Conservation (phyloP, 2,888 invertebrate species). For the Micropterix aruncella region DNA sequence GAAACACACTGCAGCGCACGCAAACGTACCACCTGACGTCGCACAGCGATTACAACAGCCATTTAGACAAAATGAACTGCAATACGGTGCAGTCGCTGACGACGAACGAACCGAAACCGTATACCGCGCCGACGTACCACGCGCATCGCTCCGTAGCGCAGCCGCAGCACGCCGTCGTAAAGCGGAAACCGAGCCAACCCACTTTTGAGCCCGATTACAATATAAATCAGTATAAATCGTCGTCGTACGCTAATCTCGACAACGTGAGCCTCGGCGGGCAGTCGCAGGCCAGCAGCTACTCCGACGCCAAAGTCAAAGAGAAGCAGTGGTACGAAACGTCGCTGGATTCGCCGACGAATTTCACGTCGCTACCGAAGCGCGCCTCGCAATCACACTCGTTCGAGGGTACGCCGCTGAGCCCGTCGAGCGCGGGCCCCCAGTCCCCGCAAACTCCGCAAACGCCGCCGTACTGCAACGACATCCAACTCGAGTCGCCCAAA, state of each 20-base stretch:
- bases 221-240: background rate
- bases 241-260: conserved; percentile 26
- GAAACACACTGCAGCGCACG: conserved; percentile 33
- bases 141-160: background rate
- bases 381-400: conserved; percentile 34
- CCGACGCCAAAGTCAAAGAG: conserved; percentile 33
- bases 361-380: conserved; percentile 28
- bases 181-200: background rate
- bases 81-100: conserved; percentile 23
- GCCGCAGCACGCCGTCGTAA: background rate
- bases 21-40: conserved; percentile 37
- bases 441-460: conserved; percentile 10
- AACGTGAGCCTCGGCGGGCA: conserved; percentile 30
- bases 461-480: conserved; percentile 17
- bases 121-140: conserved; percentile 15
- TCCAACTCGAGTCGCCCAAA: conserved; percentile 63
- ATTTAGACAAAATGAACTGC: conserved; percentile 28
- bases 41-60: conserved; percentile 35
- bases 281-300: conserved; percentile 27
- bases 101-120: conserved; percentile 20
- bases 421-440: conserved; percentile 23
- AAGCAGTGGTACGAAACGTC: conserved; percentile 60
- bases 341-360: conserved; percentile 38
- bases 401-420: conserved; percentile 30
- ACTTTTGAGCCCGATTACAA: background rate